Evolutionary conservation across 2,888 invertebrate genomes (phyloP), one percentile per base, ranked within the genome.

Genomic region (Carabus problematicus): DNA sequence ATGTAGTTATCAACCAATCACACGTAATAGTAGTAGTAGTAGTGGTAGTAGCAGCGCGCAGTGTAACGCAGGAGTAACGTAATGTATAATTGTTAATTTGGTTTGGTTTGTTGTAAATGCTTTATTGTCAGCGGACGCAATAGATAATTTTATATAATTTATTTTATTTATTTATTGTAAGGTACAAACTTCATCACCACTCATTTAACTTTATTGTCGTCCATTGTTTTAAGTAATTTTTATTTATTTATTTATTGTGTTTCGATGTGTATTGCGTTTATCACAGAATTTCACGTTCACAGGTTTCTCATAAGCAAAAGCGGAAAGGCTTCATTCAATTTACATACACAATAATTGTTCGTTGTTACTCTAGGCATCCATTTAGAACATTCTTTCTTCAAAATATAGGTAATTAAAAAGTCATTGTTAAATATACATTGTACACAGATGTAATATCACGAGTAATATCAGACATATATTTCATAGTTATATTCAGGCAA

Each of bases 191-290:
- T 52, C 52, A 9, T 52, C 19, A 52, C 9, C 19, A 45, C 19
- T 16, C 19, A 19, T 16, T 52, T 52, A 12, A 52, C 16, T 66
- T 63, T 66, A 66, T 60, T 60, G 59, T 67, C 60, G 67, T 58
- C 66, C 66, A 56, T 56, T 49, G 19, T 66, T 58, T 29, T 60
- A 9, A 18, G 18, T 18, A 52, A 52, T 19, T 52, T 4, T 19
- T 52, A 18, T 52, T 19, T 16, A 18, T 52, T 52, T 52, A 52
- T 52, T 52, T 18, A 49, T 49, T 49, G 42, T 60, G 43, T 52
- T 67, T 67, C 67, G 67, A 67, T 67, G 67, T 60, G 60, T 67
- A 67, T 67, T 67, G 67, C 67, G 59, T 64, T 39, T 67, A 67
- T 67, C 67, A 67, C 67, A 67, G 67, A 52, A 52, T 14, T 52